Evolutionary conservation across 2,797 vertebrate genomes (phyloP), one percentile per base, ranked within the genome.

Genomic region (Acomys russatus): DNA sequence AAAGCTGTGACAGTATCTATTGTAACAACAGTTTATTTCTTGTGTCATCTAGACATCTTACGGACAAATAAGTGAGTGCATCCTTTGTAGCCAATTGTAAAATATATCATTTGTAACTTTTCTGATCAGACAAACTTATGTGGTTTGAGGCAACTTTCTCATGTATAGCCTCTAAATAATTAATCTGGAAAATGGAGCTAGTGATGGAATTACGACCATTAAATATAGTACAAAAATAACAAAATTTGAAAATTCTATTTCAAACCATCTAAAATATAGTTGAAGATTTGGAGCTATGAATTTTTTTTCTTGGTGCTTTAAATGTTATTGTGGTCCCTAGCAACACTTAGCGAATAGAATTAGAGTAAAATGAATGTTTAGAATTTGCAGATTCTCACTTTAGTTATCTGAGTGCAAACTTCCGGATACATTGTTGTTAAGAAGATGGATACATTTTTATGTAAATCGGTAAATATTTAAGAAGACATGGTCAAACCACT

Each of bases 81-180:
- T 28, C 20, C 80, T 78, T 87, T 78, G 78, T 56, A 59, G 38
- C 63, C 68, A 82, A 30, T 23, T 63, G 23, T 61, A 82, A 85
- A 86, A n/a, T 59, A 23, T 28, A 94, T 95, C 28, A 12, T 59
- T 76, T 64, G 80, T 78, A 49, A 35, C 70, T 94, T 93, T 90
- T 95, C 64, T 88, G 35, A 82, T 91, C 83, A 88, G 89, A 79
- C 10, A 77, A 71, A 84, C 59, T 6, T 12, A 9, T 51, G 23
- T 66, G 6, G 28, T 35, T 38, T n/a, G 4, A 92, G n/a, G 30
- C n/a, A 64, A n/a, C 64, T 54, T 38, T 71, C 8, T 92, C 35
- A 63, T 25, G 59, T 77, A 18, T 20, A 92, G 54, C 9, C 14
- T 64, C 64, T 84, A 49, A 84, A 64, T 49, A 88, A 35, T 35